Evolutionary conservation across 2,888 invertebrate genomes (phyloP).

Genomic region (Coleophora flavipennella): DNA sequence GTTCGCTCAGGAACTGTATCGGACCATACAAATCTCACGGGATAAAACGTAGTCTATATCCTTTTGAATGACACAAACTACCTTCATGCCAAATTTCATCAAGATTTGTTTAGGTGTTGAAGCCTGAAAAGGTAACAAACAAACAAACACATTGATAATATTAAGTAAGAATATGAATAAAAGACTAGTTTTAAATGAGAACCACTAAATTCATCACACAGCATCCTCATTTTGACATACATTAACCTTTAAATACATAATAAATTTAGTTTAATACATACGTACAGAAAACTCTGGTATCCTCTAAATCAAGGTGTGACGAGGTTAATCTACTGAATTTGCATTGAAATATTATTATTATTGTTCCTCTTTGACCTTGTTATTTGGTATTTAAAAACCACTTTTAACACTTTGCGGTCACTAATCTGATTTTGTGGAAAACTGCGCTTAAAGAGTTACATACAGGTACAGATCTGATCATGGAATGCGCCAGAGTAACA

Average conservation of each 20-base stretch:
- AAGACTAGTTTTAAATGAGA: neutral
- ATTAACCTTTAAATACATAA: constrained; percentile 62
- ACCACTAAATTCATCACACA: constrained; percentile 11
- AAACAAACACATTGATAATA: too few relatives aligned
- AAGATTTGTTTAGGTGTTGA: too few relatives aligned
- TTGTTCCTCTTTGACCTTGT: constrained; percentile 29
- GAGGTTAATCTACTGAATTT: constrained; percentile 52
- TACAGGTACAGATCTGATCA: constrained; percentile 46
- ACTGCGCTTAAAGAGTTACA: constrained; percentile 15
- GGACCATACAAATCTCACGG: too few relatives aligned
- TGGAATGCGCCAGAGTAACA: constrained; percentile 30
- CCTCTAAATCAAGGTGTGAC: constrained; percentile 50
- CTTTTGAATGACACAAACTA: too few relatives aligned
- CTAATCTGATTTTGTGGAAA: constrained; percentile 5
- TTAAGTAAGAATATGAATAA: neutral
- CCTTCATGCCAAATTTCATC: too few relatives aligned
- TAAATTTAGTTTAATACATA: constrained; percentile 56
- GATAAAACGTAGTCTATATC: too few relatives aligned
- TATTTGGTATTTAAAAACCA: constrained; percentile 23
- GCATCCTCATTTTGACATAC: constrained; percentile 52
- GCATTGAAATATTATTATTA: constrained; percentile 46
- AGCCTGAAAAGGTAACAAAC: too few relatives aligned
- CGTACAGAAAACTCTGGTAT: constrained; percentile 58
- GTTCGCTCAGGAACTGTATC: too few relatives aligned
- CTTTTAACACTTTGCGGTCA: constrained; percentile 25